These are phyloP conservation scores for Crotalus tigris DNA, from an alignment of 2,113 vertebrate species.

Conservation along the genomic window DNA sequence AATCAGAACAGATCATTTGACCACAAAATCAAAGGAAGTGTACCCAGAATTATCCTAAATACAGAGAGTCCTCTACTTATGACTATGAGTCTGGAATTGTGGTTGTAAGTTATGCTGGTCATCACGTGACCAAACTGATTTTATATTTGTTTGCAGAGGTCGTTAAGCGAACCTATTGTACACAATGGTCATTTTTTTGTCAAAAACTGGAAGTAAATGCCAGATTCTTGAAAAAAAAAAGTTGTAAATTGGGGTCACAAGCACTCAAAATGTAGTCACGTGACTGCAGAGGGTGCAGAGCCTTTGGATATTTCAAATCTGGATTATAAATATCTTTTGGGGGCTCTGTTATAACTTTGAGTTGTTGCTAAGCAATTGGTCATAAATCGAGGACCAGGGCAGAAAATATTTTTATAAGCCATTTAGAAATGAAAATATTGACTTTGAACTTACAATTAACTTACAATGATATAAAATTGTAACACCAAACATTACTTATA, in stretches of 20 bases:
- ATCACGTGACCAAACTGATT: neutral
- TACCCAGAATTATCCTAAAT: neutral
- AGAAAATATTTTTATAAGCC: neutral
- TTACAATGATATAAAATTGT: neutral
- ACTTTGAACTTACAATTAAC: neutral
- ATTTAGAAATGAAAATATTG: neutral
- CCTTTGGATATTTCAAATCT: neutral
- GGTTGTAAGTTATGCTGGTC: neutral
- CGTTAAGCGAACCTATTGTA: neutral
- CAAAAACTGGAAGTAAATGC: neutral
- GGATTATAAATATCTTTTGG: neutral
- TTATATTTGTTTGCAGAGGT: rapidly evolving
- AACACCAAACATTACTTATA: neutral
- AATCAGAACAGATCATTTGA: neutral
- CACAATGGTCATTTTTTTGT: neutral
- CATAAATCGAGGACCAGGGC: neutral
- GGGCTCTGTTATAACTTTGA: neutral
- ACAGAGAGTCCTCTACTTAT: neutral
- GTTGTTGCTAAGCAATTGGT: neutral
- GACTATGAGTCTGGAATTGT: neutral
- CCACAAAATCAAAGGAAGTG: neutral
- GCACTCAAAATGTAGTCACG: neutral
- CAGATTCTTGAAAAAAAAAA: neutral
- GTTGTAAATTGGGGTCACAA: neutral
- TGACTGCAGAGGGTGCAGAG: neutral